A percentile compares a stretch with the other conserved stretches of the same genome.
phyloP scores from a whole-genome alignment of 2,888 invertebrate species.

The Ophion ventricosus region DNA sequence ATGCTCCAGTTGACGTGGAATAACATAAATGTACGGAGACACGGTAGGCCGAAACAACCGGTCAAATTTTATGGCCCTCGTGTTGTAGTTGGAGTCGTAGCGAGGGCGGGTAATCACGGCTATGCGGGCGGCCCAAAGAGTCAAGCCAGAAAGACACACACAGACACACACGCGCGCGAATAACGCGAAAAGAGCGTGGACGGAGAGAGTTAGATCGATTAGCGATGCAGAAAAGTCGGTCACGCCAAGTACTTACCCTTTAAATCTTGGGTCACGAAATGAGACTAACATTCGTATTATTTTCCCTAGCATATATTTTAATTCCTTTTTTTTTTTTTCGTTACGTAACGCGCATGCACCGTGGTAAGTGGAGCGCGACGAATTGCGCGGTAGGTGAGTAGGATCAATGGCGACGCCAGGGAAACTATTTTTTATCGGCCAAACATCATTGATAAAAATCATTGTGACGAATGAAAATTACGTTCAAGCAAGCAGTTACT shows the following conservation, averaged over 20 bases:
- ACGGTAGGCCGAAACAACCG: slow-evolving; percentile 9
- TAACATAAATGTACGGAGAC: background rate
- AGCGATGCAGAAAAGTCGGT: slow-evolving; percentile 76
- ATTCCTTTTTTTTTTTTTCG: slow-evolving; percentile 40
- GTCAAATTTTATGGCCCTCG: slow-evolving; percentile 54
- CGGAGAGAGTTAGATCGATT: slow-evolving; percentile 54
- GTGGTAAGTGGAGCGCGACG: slow-evolving; percentile 34
- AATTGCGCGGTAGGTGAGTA: background rate
- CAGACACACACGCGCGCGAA: background rate
- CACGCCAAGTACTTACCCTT: slow-evolving; percentile 71
- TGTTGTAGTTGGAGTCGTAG: slow-evolving; percentile 29
- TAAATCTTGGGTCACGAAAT: slow-evolving; percentile 65
- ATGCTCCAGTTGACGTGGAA: background rate
- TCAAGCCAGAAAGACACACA: slow-evolving; percentile 23
- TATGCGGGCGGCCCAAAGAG: slow-evolving; percentile 17
- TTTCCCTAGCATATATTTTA: slow-evolving; percentile 42
- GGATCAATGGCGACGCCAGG: background rate
- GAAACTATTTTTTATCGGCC: background rate
- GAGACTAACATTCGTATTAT: slow-evolving; percentile 66
- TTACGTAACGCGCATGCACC: slow-evolving; percentile 14
- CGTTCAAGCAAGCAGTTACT: background rate
- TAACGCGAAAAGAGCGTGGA: slow-evolving; percentile 32
- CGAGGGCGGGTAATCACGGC: slow-evolving; percentile 13
- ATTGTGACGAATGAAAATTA: background rate
- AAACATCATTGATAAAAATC: background rate